These are phyloP conservation scores for Tachyglossus aculeatus DNA, from an alignment of 2,797 vertebrate genomes.

Conservation along the genomic window DNA sequence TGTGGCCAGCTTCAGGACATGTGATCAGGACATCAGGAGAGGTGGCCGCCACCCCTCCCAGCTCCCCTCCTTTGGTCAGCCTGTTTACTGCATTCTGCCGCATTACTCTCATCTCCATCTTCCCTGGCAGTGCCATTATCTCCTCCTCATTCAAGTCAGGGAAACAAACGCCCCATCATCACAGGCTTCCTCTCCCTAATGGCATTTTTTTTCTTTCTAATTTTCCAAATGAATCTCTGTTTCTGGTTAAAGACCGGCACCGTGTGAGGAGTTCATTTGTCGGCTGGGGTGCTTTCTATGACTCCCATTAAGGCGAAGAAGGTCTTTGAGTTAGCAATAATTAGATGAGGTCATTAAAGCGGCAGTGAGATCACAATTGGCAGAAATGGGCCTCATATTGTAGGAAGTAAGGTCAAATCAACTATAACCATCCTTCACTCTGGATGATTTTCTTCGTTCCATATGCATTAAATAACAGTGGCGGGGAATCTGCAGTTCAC, in stretches of 20 bases:
- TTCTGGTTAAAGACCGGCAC: conserved; percentile 65
- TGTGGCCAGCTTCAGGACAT: no score
- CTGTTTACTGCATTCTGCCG: no score
- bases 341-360: conserved; percentile 78
- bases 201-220: conserved; percentile 48
- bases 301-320: conserved; percentile 66
- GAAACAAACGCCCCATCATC: conserved; percentile 66
- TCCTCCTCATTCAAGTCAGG: conserved; percentile 57
- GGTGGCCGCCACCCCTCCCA: neutral
- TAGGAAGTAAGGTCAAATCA: conserved; percentile 72
- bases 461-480: conserved; percentile 57
- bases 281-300: conserved; percentile 58
- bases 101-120: conserved; percentile 24
- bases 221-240: conserved; percentile 72
- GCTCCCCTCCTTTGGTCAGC: neutral
- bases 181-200: conserved; percentile 60
- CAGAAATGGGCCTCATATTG: conserved; percentile 63
- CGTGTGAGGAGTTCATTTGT: conserved; percentile 71
- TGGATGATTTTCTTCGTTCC: conserved; percentile 40
- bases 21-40: no score
- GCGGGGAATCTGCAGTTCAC: conserved; percentile 20
- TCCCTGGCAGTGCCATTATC: conserved; percentile 44
- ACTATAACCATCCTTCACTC: conserved; percentile 67
- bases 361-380: conserved; percentile 73
- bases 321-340: conserved; percentile 71